phyloP scores from a whole-genome alignment of 2,797 vertebrate genomes.

The Gallirallus australis region DNA sequence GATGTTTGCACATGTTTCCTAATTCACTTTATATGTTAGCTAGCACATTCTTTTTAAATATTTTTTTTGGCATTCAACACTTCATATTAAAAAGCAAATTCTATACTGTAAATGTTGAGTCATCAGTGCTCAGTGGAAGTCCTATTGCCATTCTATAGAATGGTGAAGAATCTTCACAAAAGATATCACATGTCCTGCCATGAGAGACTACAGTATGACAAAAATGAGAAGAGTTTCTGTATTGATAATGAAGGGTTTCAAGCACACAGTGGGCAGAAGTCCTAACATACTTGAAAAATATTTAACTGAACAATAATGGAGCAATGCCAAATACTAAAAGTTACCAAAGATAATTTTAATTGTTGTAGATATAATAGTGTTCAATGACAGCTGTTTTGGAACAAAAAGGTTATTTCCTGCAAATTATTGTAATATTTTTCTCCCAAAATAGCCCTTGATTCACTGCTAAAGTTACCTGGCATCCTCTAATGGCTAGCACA shows the following conservation, averaged over 20 bases:
- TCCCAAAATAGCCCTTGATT: constrained; percentile 83
- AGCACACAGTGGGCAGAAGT: constrained; percentile 81
- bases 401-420: constrained; percentile 86
- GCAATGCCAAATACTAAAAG: constrained; percentile 80
- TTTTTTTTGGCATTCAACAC: background rate
- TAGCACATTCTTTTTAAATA: background rate
- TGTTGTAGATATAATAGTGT: constrained; percentile 84
- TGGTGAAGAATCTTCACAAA: background rate
- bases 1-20: constrained; percentile 54
- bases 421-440: constrained; percentile 83
- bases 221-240: constrained; percentile 63
- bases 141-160: background rate
- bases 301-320: constrained; percentile 87
- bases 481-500: constrained; percentile 72
- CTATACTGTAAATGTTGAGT: background rate
- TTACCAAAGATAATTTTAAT: constrained; percentile 86
- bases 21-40: constrained; percentile 29
- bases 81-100: constrained; percentile 4
- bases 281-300: constrained; percentile 84
- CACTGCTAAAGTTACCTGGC: constrained; percentile 79
- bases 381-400: constrained; percentile 86
- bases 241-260: constrained; percentile 71
- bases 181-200: constrained; percentile 23
- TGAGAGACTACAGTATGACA: constrained; percentile 50
- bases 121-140: background rate